Evolutionary conservation across 2,113 vertebrate species (phyloP).

Genomic region (Oryzias celebensis): DNA sequence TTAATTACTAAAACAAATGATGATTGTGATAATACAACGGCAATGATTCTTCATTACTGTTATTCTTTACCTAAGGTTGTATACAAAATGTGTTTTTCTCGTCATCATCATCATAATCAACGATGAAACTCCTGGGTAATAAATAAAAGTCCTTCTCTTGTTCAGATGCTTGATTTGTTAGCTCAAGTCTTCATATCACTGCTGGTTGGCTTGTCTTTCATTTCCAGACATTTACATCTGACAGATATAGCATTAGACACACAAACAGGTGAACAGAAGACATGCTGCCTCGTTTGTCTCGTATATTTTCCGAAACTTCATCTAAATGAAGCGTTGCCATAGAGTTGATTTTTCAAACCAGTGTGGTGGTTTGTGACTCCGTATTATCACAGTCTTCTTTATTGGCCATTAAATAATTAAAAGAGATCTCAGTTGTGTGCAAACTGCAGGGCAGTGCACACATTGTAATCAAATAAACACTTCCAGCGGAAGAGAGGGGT

Average conservation of each 20-base stretch:
- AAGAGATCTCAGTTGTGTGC: too few species aligned
- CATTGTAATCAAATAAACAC: too few species aligned
- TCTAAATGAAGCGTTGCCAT: too few species aligned
- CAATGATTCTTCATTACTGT: slow-evolving; percentile 65
- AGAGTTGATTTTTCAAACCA: too few species aligned
- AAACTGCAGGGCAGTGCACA: too few species aligned
- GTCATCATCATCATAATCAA: slow-evolving; percentile 24
- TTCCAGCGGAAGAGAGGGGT: too few species aligned
- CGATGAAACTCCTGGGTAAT: slow-evolving; percentile 18
- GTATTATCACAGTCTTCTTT: too few species aligned
- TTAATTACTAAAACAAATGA: slow-evolving; percentile 71
- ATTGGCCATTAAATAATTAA: too few species aligned
- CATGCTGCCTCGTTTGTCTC: too few species aligned
- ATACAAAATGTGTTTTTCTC: slow-evolving; percentile 23
- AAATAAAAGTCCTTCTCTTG: slow-evolving; percentile 22
- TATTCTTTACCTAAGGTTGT: slow-evolving; percentile 55
- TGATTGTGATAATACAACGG: slow-evolving; percentile 55
- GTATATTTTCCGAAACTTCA: too few species aligned
- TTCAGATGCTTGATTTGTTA: slow-evolving; percentile 13
- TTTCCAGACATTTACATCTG: not conserved
- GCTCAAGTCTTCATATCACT: not conserved
- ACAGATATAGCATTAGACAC: not conserved
- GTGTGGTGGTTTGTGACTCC: too few species aligned
- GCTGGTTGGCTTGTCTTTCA: not conserved
- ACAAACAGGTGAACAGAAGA: too few species aligned